A percentile compares a stretch with the other conserved stretches of the same genome.
phyloP scores from a whole-genome alignment of 2,797 vertebrate species.

The Apogon talboti region DNA sequence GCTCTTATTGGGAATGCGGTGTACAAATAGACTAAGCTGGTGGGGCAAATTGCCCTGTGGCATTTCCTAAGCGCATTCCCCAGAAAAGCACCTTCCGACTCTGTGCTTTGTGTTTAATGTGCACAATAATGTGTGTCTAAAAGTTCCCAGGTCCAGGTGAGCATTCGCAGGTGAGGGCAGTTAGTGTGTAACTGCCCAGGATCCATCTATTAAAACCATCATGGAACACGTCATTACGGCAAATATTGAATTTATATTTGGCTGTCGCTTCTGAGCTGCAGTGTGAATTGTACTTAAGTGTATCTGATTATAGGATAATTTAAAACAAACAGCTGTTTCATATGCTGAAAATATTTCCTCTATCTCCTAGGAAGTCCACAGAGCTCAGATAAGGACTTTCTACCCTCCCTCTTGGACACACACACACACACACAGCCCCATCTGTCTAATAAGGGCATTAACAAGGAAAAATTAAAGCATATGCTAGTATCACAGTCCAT shows the following conservation, averaged over 20 bases:
- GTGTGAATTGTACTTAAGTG: constrained; percentile 21
- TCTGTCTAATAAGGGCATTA: constrained; percentile 78
- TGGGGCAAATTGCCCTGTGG: constrained; percentile 45
- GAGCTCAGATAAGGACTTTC: constrained; percentile 55
- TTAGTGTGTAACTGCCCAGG: constrained; percentile 33
- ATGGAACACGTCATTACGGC: constrained; percentile 14
- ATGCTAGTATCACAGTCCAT: constrained; percentile 71
- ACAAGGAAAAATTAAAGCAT: constrained; percentile 72
- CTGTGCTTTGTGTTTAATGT: constrained; percentile 46
- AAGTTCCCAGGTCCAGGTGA: constrained; percentile 54
- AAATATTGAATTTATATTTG: constrained; percentile 26
- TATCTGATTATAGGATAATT: constrained; percentile 50
- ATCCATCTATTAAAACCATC: constrained; percentile 23
- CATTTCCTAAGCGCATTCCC: constrained; percentile 56
- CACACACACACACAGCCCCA: constrained; percentile 53
- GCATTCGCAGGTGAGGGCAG: constrained; percentile 52
- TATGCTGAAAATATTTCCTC: constrained; percentile 42
- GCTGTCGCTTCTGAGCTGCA: constrained; percentile 23
- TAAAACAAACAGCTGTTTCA: constrained; percentile 60
- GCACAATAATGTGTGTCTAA: constrained; percentile 49
- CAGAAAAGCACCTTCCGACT: constrained; percentile 42
- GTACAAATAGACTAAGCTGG: constrained; percentile 37
- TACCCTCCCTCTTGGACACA: constrained; percentile 38
- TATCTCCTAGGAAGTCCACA: constrained; percentile 44
- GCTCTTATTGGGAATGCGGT: constrained; percentile 36